Evolutionary conservation across 2,797 vertebrate species (phyloP), one percentile per base, ranked within the genome.

Genomic region (Petrocephalus sullivani): DNA sequence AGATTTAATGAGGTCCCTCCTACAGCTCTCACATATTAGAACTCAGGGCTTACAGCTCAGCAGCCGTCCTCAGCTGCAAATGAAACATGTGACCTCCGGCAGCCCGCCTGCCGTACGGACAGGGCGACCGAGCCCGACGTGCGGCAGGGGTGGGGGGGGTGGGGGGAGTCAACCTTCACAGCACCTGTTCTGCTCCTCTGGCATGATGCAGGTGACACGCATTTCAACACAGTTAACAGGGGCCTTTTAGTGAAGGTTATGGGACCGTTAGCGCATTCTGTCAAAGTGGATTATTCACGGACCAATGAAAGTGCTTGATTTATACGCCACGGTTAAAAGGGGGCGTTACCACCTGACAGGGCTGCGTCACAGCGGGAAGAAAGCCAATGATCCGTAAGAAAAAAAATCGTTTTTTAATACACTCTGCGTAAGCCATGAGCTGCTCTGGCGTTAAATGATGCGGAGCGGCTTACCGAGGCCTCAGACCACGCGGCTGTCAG

Each of bases 201-300:
- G 37, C 16, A 1, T 9, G 41, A 78, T 78, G 71, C 16, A 78
- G 37, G 71, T 41, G 71, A 41, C 37, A 78, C 37, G 37, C 71
- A n/a, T 41, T n/a, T 78, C 71, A 46, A n/a, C 71, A 78, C 41
- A 46, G 71, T 37, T 46, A 75, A 41, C 37, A 41, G 28, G 67
- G 28, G 41, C 28, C 56, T 86, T 58, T 56, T 28, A 37, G 7
- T 86, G 23, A 37, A 54, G 84, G 84, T 86, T 86, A 86, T 19
- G 23, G 84, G 53, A 60, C 56, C 14, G 23, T 86, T 37, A 86
- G 33, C n/a, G 54, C 23, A 28, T 19, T 86, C 53, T 60, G 84
- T 86, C 56, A 28, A 86, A 58, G 53, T 60, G 84, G 51, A 33
- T 86, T 86, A 86, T 86, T 86, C 84, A 60, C 53, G 33, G 84